Percentiles rank a stretch among this genome's conserved stretches.
phyloP scores from a whole-genome alignment of 2,888 invertebrate genomes.

The Drosophila tanythrix region DNA sequence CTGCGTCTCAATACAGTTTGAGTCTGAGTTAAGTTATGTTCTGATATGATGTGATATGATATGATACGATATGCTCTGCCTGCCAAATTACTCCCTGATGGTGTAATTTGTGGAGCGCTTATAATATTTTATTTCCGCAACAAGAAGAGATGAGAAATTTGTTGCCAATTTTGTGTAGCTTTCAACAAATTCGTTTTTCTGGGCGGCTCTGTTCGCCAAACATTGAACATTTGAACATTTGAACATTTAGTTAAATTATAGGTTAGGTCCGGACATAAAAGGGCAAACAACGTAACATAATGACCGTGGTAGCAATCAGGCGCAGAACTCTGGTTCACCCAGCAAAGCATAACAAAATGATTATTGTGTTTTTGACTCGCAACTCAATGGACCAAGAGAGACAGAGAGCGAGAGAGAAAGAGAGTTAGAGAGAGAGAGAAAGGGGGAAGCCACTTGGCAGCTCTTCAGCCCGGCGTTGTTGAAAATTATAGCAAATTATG shows the following conservation, averaged over 20 bases:
- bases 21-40: conserved; percentile 16
- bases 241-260: conserved; percentile 84
- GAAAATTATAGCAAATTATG: conserved; percentile 84
- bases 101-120: conserved; percentile 49
- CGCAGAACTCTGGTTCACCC: conserved; percentile 10
- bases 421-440: conserved; percentile 17
- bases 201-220: conserved; percentile 53
- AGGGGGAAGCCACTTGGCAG: conserved; percentile 60
- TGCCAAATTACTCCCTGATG: conserved; percentile 53
- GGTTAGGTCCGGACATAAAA: conserved; percentile 80
- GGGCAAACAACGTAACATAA: conserved; percentile 82
- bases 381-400: not conserved
- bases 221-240: conserved; percentile 51
- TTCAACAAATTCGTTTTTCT: conserved; percentile 62
- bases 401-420: not conserved
- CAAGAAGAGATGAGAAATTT: conserved; percentile 63
- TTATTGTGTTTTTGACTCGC: conserved; percentile 68
- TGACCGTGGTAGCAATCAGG: conserved; percentile 76
- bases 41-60: conserved; percentile 31
- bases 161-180: conserved; percentile 72
- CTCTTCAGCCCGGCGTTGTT: conserved; percentile 65
- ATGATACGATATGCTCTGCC: conserved; percentile 27
- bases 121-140: conserved; percentile 83
- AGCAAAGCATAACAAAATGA: conserved; percentile 72
- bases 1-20: conserved; percentile 2